Evolutionary conservation across 2,797 vertebrate species (phyloP).

Genomic region (Semotilus atromaculatus): DNA sequence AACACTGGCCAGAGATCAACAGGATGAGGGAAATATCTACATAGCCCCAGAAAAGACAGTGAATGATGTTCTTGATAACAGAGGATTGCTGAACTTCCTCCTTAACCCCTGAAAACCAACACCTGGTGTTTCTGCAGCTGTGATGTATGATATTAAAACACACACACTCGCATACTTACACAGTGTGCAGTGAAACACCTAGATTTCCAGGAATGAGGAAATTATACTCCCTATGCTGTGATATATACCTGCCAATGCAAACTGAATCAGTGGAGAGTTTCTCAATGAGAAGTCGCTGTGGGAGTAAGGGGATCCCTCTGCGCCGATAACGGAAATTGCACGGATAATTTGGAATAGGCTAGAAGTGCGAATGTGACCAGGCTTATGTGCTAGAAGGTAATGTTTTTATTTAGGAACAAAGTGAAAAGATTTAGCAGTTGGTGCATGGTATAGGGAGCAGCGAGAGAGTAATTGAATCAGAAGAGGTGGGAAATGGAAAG

Average conservation of each 20-base stretch:
- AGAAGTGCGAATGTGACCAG: background rate
- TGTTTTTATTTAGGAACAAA: constrained; percentile 3
- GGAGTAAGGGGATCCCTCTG: constrained; percentile 16
- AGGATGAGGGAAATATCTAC: constrained; percentile 1
- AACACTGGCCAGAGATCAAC: constrained; percentile 9
- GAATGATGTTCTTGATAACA: constrained; percentile 74
- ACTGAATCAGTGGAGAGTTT: constrained; percentile 36
- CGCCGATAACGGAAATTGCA: background rate
- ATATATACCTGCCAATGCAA: constrained; percentile 59
- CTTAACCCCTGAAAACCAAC: constrained; percentile 31
- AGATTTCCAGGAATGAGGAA: constrained; percentile 60
- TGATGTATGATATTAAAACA: constrained; percentile 5
- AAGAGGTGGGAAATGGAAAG: constrained; percentile 18
- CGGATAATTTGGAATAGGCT: background rate
- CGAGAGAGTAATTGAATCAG: constrained; percentile 1
- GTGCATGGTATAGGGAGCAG: background rate
- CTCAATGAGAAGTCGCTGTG: constrained; percentile 24
- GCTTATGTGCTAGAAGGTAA: background rate
- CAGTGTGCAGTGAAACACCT: constrained; percentile 21
- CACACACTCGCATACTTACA: background rate
- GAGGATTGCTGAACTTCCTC: constrained; percentile 67
- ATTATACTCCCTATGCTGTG: constrained; percentile 50
- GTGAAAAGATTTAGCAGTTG: background rate
- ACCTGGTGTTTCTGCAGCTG: constrained; percentile 20
- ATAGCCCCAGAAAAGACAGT: constrained; percentile 57